Evolutionary conservation across 2,113 vertebrate genomes (phyloP).

Genomic region (Lasiurus borealis): DNA sequence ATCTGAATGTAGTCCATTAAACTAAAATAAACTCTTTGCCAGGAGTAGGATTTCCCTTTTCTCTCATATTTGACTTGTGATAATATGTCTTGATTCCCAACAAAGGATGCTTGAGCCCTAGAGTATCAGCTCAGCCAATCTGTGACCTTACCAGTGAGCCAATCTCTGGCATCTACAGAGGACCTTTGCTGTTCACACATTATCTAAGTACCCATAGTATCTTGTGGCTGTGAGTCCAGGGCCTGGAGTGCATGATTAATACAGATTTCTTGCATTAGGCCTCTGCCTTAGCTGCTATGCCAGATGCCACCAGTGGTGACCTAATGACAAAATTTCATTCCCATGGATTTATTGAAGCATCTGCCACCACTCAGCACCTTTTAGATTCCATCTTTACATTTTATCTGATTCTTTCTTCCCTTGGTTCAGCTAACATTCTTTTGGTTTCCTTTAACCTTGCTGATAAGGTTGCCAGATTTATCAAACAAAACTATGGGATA

Average conservation of each 20-base stretch:
- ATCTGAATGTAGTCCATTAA: conserved; percentile 42
- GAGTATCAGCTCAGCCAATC: not conserved
- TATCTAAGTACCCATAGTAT: not conserved
- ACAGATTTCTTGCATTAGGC: not conserved
- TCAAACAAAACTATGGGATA: conserved; percentile 15
- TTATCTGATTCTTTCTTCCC: not conserved
- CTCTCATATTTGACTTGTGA: not conserved
- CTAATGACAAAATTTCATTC: conserved; percentile 29
- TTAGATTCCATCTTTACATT: conserved; percentile 1
- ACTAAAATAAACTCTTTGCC: conserved; percentile 38
- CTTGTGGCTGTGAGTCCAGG: not conserved
- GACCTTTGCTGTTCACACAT: not conserved
- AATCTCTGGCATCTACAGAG: not conserved
- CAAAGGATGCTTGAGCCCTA: not conserved
- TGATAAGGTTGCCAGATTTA: conserved; percentile 24
- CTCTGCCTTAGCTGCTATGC: conserved; percentile 5
- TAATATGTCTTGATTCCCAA: not conserved
- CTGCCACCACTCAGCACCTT: not conserved
- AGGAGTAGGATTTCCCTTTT: not conserved
- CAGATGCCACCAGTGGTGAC: not conserved
- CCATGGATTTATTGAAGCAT: not conserved
- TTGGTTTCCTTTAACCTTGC: conserved; percentile 45
- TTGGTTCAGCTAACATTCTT: not conserved
- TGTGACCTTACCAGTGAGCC: not conserved
- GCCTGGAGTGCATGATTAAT: not conserved